Percentiles rank a stretch among this genome's conserved stretches.
phyloP scores from a whole-genome alignment of 2,113 vertebrate genomes.

The Halichoerus grypus region DNA sequence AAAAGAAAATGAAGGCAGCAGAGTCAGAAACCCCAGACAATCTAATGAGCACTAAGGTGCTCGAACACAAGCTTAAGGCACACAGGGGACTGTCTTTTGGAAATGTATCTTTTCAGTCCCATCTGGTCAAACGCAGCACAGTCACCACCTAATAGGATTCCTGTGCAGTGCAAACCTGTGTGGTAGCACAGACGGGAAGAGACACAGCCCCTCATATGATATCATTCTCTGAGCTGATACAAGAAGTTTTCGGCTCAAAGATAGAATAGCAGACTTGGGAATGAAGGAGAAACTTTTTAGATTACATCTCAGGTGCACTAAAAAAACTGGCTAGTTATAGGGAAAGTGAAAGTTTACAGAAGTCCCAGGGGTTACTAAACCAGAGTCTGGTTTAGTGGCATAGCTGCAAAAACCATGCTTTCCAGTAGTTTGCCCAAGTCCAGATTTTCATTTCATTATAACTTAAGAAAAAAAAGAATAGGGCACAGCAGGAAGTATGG shows the following conservation, averaged over 20 bases:
- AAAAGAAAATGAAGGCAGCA: constrained; percentile 12
- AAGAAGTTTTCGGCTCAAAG: constrained; percentile 6
- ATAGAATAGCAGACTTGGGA: neutral
- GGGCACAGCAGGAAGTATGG: neutral
- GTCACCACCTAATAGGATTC: neutral
- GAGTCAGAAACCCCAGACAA: neutral
- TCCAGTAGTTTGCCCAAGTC: neutral
- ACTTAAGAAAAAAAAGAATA: neutral
- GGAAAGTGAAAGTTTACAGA: constrained; percentile 38
- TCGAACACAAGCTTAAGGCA: neutral
- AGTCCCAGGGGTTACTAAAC: neutral
- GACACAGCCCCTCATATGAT: neutral
- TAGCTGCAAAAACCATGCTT: neutral
- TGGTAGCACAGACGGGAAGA: neutral
- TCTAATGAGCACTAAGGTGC: neutral
- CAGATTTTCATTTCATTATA: neutral
- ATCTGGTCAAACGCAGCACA: constrained; percentile 28
- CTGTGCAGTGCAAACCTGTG: neutral
- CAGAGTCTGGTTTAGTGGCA: neutral
- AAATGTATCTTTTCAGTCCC: neutral
- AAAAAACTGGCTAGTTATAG: neutral
- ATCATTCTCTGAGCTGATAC: neutral
- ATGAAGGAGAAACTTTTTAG: constrained; percentile 1
- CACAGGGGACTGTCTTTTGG: neutral
- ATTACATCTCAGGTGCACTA: neutral